Evolutionary conservation across 2,888 invertebrate genomes (phyloP).

Genomic region (Drosophila tripunctata): DNA sequence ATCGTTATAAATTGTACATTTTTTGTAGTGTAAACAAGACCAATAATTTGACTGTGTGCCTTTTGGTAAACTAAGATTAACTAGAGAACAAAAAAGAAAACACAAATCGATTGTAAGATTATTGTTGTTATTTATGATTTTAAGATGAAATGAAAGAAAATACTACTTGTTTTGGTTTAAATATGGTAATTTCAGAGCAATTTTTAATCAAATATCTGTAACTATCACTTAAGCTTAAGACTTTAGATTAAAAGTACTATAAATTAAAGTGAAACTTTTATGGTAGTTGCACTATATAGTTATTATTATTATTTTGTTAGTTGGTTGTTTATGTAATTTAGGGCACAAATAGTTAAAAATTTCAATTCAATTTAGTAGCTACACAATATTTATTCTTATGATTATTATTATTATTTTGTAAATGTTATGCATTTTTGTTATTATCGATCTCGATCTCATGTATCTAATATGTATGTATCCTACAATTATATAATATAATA

Average conservation of each 20-base stretch:
- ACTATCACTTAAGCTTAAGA: slow-evolving; percentile 35
- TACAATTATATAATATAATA: slow-evolving; percentile 16
- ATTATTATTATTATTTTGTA: slow-evolving; percentile 47
- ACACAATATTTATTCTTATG: background rate
- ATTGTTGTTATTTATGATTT: slow-evolving; percentile 49
- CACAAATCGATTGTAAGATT: slow-evolving; percentile 32
- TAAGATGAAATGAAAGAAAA: slow-evolving; percentile 63
- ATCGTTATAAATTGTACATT: slow-evolving; percentile 1
- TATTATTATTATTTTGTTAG: background rate
- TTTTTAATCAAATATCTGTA: slow-evolving; percentile 44
- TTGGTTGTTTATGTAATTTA: slow-evolving; percentile 27
- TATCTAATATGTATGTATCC: slow-evolving; percentile 31
- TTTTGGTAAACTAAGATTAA: slow-evolving; percentile 35
- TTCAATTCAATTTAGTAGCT: slow-evolving; percentile 14
- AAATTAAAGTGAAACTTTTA: background rate
- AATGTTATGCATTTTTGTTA: slow-evolving; percentile 40
- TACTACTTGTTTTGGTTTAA: slow-evolving; percentile 41
- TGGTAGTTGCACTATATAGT: background rate
- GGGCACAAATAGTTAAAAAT: slow-evolving; percentile 3
- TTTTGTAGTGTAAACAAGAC: background rate
- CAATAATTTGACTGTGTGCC: slow-evolving; percentile 24
- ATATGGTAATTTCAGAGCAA: slow-evolving; percentile 67
- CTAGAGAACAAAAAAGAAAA: slow-evolving; percentile 3
- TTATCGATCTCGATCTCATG: too few species aligned
- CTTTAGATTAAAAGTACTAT: slow-evolving; percentile 23